Conservation (phyloP, 2,888 invertebrate species). For the Watsonalla binaria region DNA sequence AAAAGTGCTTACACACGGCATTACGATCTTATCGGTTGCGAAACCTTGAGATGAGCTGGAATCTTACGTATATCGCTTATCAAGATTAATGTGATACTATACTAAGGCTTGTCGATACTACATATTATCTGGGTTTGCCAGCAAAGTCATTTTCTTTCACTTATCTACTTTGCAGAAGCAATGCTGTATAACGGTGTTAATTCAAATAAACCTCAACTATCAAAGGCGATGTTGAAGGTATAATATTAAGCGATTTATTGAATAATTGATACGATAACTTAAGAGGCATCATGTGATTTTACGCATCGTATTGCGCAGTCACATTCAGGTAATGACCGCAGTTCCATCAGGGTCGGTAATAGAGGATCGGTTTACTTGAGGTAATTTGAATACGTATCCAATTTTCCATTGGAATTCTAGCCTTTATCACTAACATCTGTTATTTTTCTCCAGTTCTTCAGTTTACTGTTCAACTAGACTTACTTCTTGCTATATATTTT, state of each 20-base stretch:
- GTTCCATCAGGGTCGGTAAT: slow-evolving; percentile 8
- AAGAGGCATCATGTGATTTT: neutral
- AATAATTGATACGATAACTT: neutral
- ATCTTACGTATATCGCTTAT: slow-evolving; percentile 48
- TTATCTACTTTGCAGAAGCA: too few species aligned
- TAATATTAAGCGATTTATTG: too few species aligned
- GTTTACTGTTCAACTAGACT: neutral
- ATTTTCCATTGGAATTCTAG: slow-evolving; percentile 16
- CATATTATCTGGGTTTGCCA: slow-evolving; percentile 5
- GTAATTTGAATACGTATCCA: slow-evolving; percentile 29
- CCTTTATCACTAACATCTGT: slow-evolving; percentile 15
- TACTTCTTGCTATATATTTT: too few species aligned
- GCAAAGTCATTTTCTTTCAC: too few species aligned
- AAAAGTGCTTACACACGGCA: slow-evolving; percentile 19
- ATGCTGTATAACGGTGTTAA: too few species aligned
- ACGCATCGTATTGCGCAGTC: neutral
- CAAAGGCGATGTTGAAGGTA: too few species aligned
- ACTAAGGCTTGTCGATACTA: slow-evolving; percentile 26
- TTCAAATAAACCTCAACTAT: too few species aligned
- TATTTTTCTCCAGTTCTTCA: slow-evolving; percentile 3
- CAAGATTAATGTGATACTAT: slow-evolving; percentile 53
- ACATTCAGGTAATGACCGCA: slow-evolving; percentile 13
- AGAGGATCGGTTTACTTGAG: slow-evolving; percentile 17
- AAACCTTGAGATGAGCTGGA: slow-evolving; percentile 58
- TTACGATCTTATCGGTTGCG: slow-evolving; percentile 49